Conservation (phyloP, 1,140 invertebrate genomes). For the Eubasilissa regina region DNA sequence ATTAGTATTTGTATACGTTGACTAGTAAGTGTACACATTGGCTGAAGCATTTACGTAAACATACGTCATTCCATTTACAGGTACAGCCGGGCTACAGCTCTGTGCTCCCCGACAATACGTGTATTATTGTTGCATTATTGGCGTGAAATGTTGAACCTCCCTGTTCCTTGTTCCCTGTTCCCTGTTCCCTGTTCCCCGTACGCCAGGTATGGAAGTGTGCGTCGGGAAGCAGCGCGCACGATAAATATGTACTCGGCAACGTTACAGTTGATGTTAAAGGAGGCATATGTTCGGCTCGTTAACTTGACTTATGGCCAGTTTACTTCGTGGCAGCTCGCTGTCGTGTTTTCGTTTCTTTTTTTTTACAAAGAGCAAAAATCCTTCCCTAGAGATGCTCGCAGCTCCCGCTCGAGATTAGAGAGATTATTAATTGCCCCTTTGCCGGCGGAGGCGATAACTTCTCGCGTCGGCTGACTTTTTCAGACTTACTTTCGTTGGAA, state of each 20-base stretch:
- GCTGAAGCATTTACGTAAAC: no score
- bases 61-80: no score
- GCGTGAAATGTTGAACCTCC: no score
- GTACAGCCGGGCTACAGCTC: no score
- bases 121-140: no score
- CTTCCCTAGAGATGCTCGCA: not conserved
- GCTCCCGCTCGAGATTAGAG: slow-evolving; percentile 47
- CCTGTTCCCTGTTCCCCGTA: no score
- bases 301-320: slow-evolving; percentile 51
- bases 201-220: not conserved
- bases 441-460: slow-evolving; percentile 51
- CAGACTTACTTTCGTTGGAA: slow-evolving; percentile 11
- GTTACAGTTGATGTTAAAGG: slow-evolving; percentile 30
- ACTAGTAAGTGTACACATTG: no score
- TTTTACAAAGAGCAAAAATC: slow-evolving; percentile 45
- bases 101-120: no score
- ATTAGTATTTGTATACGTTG: no score
- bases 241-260: no score
- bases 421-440: slow-evolving; percentile 54
- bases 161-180: no score
- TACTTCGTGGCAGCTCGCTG: slow-evolving; percentile 44
- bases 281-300: slow-evolving; percentile 53
- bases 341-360: slow-evolving; percentile 39
- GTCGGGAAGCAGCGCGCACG: no score
- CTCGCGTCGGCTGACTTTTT: slow-evolving; percentile 15